Base-by-base conservation (phyloP, 2,888 invertebrate species). In the Leistus spinibarbis region DNA sequence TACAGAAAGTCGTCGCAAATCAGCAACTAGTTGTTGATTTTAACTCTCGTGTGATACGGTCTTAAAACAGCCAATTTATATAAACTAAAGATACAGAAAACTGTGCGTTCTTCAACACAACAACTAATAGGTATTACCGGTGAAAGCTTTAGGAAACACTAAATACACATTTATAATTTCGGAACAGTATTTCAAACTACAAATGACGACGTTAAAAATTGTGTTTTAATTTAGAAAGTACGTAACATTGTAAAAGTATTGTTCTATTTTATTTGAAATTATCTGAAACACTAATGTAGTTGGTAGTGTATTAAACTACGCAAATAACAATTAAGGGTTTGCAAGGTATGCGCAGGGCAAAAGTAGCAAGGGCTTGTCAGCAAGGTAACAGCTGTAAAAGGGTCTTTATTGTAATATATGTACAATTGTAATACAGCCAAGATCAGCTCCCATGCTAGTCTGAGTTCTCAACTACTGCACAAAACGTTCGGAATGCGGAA, bases 301-400 rank as follows among this genome's bases (percentile, higher is more conserved):
- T 20, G 10, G 64, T 27, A 23, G 64, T 64, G 24, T 22, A 23
- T 7, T 16, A 22, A 64, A 64, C 64, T 19, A 22, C 60, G 22
- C n/a, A 60, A 16, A 22, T 60, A 60, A 20, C 60, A 60, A 19
- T 19, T 60, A 19, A 22, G 16, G 60, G 60, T 62, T 62, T 70
- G 62, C 63, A 53, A 54, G 66, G 66, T 72, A 66, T 66, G 73
- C 66, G 62, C 40, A 40, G 40, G 67, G 72, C 72, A 65, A 71
- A 77, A 77, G 73, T 76, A 76, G 60, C 72, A 74, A 67, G 75
- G 69, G 68, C 67, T 69, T 69, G 76, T 64, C 66, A 76, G 76
- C 70, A 69, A 65, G 54, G 66, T 27, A 57, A 75, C 64, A 69
- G 54, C 19, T 19, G 20, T 71, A 67, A 63, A 71, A 63, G 54